These are phyloP conservation scores for Notiomystis cincta DNA, from an alignment of 2,113 vertebrate species.

Conservation along the genomic window DNA sequence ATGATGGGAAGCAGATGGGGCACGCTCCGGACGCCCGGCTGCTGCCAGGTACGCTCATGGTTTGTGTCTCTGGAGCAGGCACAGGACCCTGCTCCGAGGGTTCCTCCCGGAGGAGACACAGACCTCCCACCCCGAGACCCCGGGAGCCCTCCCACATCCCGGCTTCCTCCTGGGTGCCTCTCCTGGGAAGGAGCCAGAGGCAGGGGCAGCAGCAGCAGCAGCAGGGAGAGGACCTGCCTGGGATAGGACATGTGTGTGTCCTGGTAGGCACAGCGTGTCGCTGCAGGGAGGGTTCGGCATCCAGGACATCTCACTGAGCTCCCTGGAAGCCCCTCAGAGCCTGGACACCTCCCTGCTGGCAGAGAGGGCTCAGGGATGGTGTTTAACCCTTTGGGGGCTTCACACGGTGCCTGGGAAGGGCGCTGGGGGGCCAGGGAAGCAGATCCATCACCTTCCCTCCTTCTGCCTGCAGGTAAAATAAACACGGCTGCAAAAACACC, in stretches of 20 bases:
- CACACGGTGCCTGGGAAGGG: rapidly evolving
- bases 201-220: neutral
- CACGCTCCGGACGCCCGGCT: neutral
- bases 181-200: neutral
- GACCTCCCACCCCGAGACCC: neutral
- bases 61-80: neutral
- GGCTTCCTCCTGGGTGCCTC: neutral
- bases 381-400: neutral
- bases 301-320: neutral
- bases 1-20: slow-evolving; percentile 58
- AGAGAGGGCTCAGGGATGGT: rapidly evolving
- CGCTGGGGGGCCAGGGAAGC: neutral
- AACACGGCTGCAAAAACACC: neutral
- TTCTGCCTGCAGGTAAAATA: slow-evolving; percentile 7
- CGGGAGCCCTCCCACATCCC: neutral
- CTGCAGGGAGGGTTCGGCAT: rapidly evolving
- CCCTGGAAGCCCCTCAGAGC: neutral
- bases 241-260: rapidly evolving
- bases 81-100: rapidly evolving
- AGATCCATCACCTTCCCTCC: neutral
- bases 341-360: neutral
- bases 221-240: rapidly evolving
- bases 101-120: neutral
- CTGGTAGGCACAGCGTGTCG: rapidly evolving
- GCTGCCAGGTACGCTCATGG: neutral